These are phyloP conservation scores for Wiebesia pumilae DNA, from an alignment of 1,140 invertebrate species.

Conservation along the genomic window DNA sequence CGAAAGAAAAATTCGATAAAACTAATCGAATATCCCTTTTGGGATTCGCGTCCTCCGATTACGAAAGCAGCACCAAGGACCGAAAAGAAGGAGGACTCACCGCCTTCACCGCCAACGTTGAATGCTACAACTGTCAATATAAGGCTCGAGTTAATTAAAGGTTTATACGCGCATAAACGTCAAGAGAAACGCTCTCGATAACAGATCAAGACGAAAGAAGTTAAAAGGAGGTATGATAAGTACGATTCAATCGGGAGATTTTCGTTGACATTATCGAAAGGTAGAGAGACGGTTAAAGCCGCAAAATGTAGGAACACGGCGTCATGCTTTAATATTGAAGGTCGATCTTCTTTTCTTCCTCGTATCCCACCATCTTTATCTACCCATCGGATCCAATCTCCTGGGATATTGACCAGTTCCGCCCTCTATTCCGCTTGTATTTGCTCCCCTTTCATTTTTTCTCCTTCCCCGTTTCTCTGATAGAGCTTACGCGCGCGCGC, in stretches of 20 bases:
- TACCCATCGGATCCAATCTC: conserved; percentile 61
- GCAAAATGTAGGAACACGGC: background rate
- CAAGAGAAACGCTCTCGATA: no score
- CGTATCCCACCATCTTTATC: conserved; percentile 40
- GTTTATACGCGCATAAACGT: background rate
- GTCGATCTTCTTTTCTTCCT: conserved; percentile 52
- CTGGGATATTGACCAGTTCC: conserved; percentile 59
- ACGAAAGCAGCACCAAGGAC: no score
- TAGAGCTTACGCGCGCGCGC: background rate
- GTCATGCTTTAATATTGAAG: conserved; percentile 34
- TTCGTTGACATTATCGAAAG: conserved; percentile 1
- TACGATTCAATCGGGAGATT: background rate
- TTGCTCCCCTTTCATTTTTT: conserved; percentile 6
- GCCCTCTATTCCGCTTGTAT: conserved; percentile 38
- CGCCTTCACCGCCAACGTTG: background rate
- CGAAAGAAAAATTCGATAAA: no score
- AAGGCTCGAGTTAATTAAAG: background rate
- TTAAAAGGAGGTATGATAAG: background rate
- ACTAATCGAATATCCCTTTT: no score
- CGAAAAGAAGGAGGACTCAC: no score
- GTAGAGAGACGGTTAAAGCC: background rate
- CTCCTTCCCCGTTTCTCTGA: background rate
- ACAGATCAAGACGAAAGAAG: background rate
- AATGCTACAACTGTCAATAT: background rate
- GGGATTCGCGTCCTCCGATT: no score